A percentile compares a stretch with the other conserved stretches of the same genome.
Evolutionary conservation across 1,140 invertebrate genomes (phyloP).

Genomic region (Halictus rubicundus): DNA sequence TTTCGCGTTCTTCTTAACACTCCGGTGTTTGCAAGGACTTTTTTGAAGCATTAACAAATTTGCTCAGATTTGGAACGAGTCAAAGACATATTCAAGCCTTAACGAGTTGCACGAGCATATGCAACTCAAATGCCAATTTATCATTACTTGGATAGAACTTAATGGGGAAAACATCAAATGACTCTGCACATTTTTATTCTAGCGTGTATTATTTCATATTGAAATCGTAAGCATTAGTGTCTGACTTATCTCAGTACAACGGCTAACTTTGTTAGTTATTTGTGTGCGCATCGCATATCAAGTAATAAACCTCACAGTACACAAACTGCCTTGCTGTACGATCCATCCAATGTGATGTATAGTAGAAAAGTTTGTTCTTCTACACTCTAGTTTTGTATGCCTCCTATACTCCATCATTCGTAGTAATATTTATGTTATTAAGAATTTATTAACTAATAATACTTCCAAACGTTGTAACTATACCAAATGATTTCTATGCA

Average conservation of each 20-base stretch:
- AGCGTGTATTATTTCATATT: slow-evolving; percentile 61
- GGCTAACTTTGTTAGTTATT: slow-evolving; percentile 43
- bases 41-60: slow-evolving; percentile 57
- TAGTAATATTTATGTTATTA: slow-evolving; percentile 41
- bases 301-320: slow-evolving; percentile 47
- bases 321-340: slow-evolving; percentile 48
- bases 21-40: slow-evolving; percentile 37
- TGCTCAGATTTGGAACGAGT: slow-evolving; percentile 64
- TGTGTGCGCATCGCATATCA: slow-evolving; percentile 54
- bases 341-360: slow-evolving; percentile 42
- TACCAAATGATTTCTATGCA: slow-evolving; percentile 53
- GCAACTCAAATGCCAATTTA: slow-evolving; percentile 50
- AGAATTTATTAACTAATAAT: slow-evolving; percentile 26
- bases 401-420: slow-evolving; percentile 39
- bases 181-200: slow-evolving; percentile 58
- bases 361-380: slow-evolving; percentile 31
- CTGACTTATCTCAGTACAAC: slow-evolving; percentile 47
- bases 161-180: slow-evolving; percentile 36
- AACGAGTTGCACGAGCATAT: slow-evolving; percentile 35
- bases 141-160: slow-evolving; percentile 47
- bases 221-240: slow-evolving; percentile 54
- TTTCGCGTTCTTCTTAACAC: slow-evolving; percentile 29
- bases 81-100: slow-evolving; percentile 49
- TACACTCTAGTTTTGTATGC: slow-evolving; percentile 38
- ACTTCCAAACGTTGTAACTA: slow-evolving; percentile 46